Base-by-base conservation (phyloP, 2,888 invertebrate genomes). In the Diadegma fenestrale region DNA sequence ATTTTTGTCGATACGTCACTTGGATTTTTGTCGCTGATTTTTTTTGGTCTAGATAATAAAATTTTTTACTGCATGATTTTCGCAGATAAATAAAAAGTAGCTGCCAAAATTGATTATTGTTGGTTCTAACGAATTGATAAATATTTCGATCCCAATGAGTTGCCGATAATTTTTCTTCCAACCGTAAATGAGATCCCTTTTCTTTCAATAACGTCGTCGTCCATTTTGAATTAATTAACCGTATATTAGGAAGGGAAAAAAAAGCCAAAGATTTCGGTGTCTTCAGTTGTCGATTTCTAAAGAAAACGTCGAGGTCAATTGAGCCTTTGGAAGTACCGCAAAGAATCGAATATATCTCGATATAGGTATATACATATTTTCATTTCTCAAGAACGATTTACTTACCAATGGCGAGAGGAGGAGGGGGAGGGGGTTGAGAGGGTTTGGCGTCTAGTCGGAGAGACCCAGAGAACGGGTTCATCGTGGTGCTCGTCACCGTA, bases 381-480 rank as follows among this genome's bases (percentile, higher is more conserved):
- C 72, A n/a, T 72, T 80, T 80, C 69, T 54, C 54, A 30, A 71
- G 43, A 72, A 22, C 48, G 30, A 69, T 79, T 58, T 71, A 48
- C 63, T 69, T 37, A 51, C n/a, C 26, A 71, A 63, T 22, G 22
- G 26, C 68, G 73, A 68, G 2, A 12, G 43, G 64, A 41, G 64
- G 48, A 37, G 1, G 54, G 12, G 69, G n/a, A 41, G 22, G 61
- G 77, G 58, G 6, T 0, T 43, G 54, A 17, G 69, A 22, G 45
- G 22, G 37, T 33, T 26, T 61, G 17, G 71, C 64, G 76, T 48
- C 85, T 83, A 80, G 83, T 61, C 82, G 54, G 37, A 37, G 37
- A 37, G 37, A 8, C 26, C 75, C 58, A 43, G 30, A 78, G 80
- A 87, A 85, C 83, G 81, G 66, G 85, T 84, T 85, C 84, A 86